Conservation (phyloP, 2,113 vertebrate genomes). For the Silurus asotus region DNA sequence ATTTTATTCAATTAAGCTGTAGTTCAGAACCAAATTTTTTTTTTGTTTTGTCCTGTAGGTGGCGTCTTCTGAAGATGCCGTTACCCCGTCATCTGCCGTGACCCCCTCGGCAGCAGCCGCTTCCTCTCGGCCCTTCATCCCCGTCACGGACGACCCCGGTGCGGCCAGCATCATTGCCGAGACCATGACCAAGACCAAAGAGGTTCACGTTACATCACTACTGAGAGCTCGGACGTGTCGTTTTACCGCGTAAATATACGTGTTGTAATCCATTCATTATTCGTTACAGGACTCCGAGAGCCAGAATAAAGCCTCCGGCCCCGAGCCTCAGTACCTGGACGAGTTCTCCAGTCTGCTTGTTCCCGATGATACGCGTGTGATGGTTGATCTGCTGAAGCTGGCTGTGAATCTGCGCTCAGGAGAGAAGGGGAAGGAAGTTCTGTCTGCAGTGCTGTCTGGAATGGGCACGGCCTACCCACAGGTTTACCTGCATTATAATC, state of each 20-base stretch:
- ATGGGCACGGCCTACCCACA: constrained; percentile 97
- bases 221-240: not conserved
- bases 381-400: constrained; percentile 94
- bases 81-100: constrained; percentile 89
- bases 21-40: not conserved
- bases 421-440: constrained; percentile 89
- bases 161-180: constrained; percentile 98
- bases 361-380: constrained; percentile 89
- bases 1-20: not conserved
- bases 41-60: constrained; percentile 68
- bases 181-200: constrained; percentile 99
- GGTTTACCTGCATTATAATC: constrained; percentile 61
- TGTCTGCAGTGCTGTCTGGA: constrained; percentile 92
- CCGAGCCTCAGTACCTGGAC: constrained; percentile 91
- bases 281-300: constrained; percentile 86
- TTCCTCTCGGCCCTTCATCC: constrained; percentile 94
- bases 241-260: not conserved
- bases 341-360: constrained; percentile 93
- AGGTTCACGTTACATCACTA: constrained; percentile 59
- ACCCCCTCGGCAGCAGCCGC: constrained; percentile 88
- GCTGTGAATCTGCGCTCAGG: constrained; percentile 89
- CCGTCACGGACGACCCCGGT: constrained; percentile 95
- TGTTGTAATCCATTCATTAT: not conserved
- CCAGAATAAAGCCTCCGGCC: constrained; percentile 87
- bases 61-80: constrained; percentile 85